phyloP scores from a whole-genome alignment of 2,113 vertebrate species.

The Balaenoptera acutorostrata region DNA sequence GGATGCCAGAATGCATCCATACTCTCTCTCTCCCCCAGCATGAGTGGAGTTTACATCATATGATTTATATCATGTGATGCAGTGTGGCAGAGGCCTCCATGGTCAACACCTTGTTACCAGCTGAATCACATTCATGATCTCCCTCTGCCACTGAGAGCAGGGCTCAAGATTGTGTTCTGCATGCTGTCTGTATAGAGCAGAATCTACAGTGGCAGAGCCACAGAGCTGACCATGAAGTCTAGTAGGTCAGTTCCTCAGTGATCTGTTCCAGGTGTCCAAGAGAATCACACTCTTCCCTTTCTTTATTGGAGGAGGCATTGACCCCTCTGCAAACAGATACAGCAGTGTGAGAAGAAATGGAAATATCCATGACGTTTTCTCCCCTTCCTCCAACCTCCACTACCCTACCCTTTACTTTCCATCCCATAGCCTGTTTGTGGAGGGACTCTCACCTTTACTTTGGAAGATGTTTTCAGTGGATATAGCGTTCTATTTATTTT shows the following conservation, averaged over 20 bases:
- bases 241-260: slow-evolving; percentile 91
- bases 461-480: background rate
- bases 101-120: slow-evolving; percentile 89
- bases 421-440: background rate
- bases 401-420: background rate
- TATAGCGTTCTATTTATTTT: background rate
- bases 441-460: background rate
- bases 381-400: background rate
- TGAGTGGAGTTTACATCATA: slow-evolving; percentile 92
- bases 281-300: slow-evolving; percentile 77
- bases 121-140: slow-evolving; percentile 90
- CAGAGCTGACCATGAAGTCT: slow-evolving; percentile 88
- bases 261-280: slow-evolving; percentile 90
- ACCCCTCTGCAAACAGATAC: background rate
- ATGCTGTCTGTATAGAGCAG: slow-evolving; percentile 88
- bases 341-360: background rate
- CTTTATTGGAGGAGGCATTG: background rate
- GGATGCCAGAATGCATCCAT: slow-evolving; percentile 89
- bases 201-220: slow-evolving; percentile 90
- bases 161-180: slow-evolving; percentile 90
- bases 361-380: background rate
- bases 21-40: slow-evolving; percentile 90
- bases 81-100: slow-evolving; percentile 89
- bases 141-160: slow-evolving; percentile 89
- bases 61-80: slow-evolving; percentile 89